A percentile compares a stretch with the other conserved stretches of the same genome.
phyloP scores from a whole-genome alignment of 2,888 invertebrate genomes.

The Clitarchus hookeri region DNA sequence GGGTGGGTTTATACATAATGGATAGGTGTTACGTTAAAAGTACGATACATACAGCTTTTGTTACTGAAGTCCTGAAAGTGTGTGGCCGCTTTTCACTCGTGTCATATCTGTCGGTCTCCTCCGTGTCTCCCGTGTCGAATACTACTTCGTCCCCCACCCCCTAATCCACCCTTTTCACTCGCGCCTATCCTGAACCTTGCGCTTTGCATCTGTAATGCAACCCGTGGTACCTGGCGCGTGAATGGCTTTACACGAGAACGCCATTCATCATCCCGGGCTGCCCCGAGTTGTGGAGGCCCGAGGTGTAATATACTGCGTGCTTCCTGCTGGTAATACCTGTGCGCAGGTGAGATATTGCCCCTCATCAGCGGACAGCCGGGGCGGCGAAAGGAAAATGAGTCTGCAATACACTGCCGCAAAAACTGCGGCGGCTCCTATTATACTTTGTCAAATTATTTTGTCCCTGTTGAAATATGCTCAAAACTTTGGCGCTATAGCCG shows the following conservation, averaged over 20 bases:
- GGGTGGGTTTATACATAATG: no score
- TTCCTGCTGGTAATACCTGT: background rate
- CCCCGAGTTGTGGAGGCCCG: background rate
- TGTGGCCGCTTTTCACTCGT: background rate
- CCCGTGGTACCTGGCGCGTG: background rate
- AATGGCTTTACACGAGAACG: background rate
- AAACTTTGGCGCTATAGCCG: no score
- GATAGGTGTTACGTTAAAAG: no score
- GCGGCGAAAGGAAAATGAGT: background rate
- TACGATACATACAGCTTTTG: no score
- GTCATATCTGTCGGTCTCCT: background rate
- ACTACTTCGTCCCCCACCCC: background rate
- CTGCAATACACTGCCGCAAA: background rate
- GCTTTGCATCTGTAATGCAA: background rate
- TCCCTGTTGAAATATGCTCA: no score
- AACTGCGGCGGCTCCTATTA: no score
- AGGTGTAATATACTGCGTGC: background rate
- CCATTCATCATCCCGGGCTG: background rate
- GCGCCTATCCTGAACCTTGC: no score
- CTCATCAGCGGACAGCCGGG: background rate
- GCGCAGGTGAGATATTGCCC: background rate
- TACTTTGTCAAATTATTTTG: no score
- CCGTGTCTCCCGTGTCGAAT: background rate
- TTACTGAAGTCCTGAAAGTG: no score
- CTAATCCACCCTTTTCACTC: no score